Base-by-base conservation (phyloP, 1,140 invertebrate genomes). In the Eciton burchellii region DNA sequence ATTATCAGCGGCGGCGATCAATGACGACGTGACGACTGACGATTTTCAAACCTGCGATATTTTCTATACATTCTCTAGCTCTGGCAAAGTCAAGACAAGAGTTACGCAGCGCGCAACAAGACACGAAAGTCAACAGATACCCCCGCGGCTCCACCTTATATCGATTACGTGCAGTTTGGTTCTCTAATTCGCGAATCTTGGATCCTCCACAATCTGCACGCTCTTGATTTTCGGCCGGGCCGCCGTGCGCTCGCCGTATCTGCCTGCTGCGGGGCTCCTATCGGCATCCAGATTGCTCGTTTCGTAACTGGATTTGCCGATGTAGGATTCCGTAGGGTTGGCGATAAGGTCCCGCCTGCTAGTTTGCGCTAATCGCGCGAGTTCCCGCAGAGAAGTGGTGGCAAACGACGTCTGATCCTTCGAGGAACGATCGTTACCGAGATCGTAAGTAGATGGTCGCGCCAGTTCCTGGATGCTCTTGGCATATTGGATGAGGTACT, bases 181-280 rank as follows among this genome's bases (percentile, higher is more conserved):
- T 83, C 9, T 85, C 74, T 90, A 90, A 14, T 59, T 82, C 0
- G 88, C 65, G 52, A 87, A 92, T 71, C 89, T 85, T 0, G 91
- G 92, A 83, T 93, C 90, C 6, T 94, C 93, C 4, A 94, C 66
- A 6, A 94, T 93, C 72, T 94, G 88, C 3, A 94, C 93, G 76
- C 76, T 94, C 70, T 93, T 94, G 3, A 91, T 88, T 85, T 93
- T 94, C 43, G 88, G 89, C 5, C 86, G 66, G 1, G 84, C 85
- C 0, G 24, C 41, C 0, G 76, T 68, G 1, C 66, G 81, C 3
- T 82, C 76, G 0, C 76, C 81, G 26, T 83, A 89, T 19, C 74
- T 86, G 5, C 16, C 14, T 11, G 14, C 41, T 1, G 35, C 5
- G 0, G 35, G 73, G 9, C n/a, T 49, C n/a, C 65, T 71, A 9